These are phyloP conservation scores for Chaenogobius annularis DNA, from an alignment of 2,113 vertebrate genomes.

Conservation along the genomic window DNA sequence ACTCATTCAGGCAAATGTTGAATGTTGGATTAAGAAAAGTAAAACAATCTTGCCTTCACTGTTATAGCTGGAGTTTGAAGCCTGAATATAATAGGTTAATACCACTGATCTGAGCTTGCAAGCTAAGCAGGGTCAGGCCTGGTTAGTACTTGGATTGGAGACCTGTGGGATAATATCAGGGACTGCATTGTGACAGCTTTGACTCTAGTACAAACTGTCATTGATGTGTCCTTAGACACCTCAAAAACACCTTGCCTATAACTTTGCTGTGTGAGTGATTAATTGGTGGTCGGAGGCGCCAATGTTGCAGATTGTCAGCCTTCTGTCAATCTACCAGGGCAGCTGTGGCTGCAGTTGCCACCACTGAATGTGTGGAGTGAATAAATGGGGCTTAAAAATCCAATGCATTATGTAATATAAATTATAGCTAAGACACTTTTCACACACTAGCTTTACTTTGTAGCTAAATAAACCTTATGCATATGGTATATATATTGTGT, in stretches of 20 bases:
- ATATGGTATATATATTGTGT: too few species aligned
- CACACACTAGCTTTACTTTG: too few species aligned
- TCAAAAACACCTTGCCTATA: neutral
- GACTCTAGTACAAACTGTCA: neutral
- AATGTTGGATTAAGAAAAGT: neutral
- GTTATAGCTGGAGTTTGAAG: neutral
- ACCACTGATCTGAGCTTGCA: neutral
- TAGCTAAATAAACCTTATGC: too few species aligned
- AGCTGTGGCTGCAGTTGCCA: neutral
- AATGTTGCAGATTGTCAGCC: too few species aligned
- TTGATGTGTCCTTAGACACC: too few species aligned
- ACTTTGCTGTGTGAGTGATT: neutral
- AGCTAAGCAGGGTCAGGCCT: neutral
- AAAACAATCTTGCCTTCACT: neutral
- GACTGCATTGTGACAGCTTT: too few species aligned
- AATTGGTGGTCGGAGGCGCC: too few species aligned
- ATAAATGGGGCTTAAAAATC: too few species aligned
- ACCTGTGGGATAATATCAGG: neutral
- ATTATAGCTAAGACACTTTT: too few species aligned
- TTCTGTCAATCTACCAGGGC: neutral
- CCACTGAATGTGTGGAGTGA: too few species aligned
- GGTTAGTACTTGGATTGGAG: neutral
- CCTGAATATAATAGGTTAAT: neutral
- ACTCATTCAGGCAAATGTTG: neutral
- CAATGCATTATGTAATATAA: too few species aligned